A percentile compares a stretch with the other conserved stretches of the same genome.
Conservation (phyloP, 1,140 invertebrate genomes). For the Musca domestica region DNA sequence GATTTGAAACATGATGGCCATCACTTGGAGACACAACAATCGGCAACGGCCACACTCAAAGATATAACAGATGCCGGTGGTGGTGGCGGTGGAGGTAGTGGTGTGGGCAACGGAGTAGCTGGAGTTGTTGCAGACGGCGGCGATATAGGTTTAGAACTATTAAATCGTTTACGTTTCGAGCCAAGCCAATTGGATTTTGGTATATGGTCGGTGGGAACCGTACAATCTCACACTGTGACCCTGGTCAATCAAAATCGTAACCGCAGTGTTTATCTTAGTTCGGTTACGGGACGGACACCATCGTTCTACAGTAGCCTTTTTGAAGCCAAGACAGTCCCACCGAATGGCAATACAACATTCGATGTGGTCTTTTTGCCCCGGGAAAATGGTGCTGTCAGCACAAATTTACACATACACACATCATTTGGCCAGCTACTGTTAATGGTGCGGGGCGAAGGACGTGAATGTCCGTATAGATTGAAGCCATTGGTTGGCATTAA, state of each 20-base stretch:
- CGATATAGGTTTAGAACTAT: constrained; percentile 31
- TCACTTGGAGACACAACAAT: background rate
- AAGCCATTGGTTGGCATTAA: constrained; percentile 84
- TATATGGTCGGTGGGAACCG: constrained; percentile 76
- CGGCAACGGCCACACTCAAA: background rate
- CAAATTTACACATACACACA: constrained; percentile 89
- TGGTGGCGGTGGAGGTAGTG: background rate
- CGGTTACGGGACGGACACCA: constrained; percentile 82
- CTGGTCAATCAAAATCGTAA: constrained; percentile 74
- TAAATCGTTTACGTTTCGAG: constrained; percentile 40
- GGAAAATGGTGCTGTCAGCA: constrained; percentile 83
- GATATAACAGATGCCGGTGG: background rate
- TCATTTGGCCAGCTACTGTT: constrained; percentile 80
- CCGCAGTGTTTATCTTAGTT: constrained; percentile 75
- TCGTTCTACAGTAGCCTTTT: constrained; percentile 93
- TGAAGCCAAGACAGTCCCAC: constrained; percentile 86
- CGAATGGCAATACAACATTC: constrained; percentile 90
- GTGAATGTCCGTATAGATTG: constrained; percentile 83
- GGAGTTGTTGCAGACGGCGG: background rate
- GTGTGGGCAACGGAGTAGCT: too few species aligned
- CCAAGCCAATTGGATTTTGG: constrained; percentile 50
- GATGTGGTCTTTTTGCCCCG: constrained; percentile 92
- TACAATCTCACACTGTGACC: constrained; percentile 75
- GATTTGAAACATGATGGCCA: background rate
- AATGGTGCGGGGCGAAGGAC: constrained; percentile 76